Evolutionary conservation across 2,888 invertebrate genomes (phyloP).

Genomic region (Clusia tigrina): DNA sequence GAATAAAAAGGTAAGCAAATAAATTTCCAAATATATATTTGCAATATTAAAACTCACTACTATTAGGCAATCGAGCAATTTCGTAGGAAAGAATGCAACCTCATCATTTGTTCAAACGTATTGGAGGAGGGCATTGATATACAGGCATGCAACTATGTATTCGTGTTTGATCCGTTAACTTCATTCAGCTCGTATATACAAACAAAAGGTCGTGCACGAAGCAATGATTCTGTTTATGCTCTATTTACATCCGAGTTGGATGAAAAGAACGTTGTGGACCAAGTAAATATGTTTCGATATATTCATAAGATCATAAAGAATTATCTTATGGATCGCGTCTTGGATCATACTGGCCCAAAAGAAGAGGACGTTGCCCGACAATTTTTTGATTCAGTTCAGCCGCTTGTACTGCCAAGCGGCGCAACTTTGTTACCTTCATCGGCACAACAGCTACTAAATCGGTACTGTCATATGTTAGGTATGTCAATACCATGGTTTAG

Average conservation of each 20-base stretch:
- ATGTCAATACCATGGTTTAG: slow-evolving; percentile 64
- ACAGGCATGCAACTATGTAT: slow-evolving; percentile 79
- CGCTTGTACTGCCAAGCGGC: slow-evolving; percentile 48
- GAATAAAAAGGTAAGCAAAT: too few species aligned
- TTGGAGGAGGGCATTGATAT: slow-evolving; percentile 92
- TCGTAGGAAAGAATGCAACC: slow-evolving; percentile 69
- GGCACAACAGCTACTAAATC: slow-evolving; percentile 69
- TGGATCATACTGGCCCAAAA: slow-evolving; percentile 67
- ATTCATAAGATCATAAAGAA: slow-evolving; percentile 69
- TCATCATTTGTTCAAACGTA: slow-evolving; percentile 79
- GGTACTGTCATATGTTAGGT: slow-evolving; percentile 82
- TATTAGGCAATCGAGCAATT: slow-evolving; percentile 68
- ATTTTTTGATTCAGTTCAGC: slow-evolving; percentile 64
- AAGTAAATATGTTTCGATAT: slow-evolving; percentile 65
- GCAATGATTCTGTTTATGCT: slow-evolving; percentile 69
- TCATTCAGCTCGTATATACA: slow-evolving; percentile 87
- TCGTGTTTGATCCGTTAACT: slow-evolving; percentile 75
- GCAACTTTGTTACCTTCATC: slow-evolving; percentile 46
- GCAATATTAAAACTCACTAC: too few species aligned
- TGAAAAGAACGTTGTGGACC: slow-evolving; percentile 42
- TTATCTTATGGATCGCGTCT: slow-evolving; percentile 69
- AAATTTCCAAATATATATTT: too few species aligned
- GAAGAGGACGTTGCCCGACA: slow-evolving; percentile 67
- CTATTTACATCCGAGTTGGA: slow-evolving; percentile 66
- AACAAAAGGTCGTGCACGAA: slow-evolving; percentile 87